Conservation (phyloP, 1,140 invertebrate species). For the Drosophila ambigua region DNA sequence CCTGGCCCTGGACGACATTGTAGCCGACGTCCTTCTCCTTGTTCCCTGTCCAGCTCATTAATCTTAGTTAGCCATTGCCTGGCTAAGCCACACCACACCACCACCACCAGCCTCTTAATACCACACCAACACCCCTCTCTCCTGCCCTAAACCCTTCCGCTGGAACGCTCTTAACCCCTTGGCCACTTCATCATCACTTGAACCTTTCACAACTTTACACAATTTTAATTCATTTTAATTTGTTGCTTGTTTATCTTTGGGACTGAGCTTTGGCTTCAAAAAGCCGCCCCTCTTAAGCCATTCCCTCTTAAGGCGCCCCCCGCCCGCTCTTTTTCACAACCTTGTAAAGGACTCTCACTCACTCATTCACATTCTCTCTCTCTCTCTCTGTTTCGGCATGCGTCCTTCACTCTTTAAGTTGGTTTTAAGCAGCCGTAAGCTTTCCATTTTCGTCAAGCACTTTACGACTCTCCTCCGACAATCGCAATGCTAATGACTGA, state of each 20-base stretch:
- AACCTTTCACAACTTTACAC: slow-evolving; percentile 48
- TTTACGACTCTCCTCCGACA: slow-evolving; percentile 1
- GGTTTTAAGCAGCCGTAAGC: slow-evolving; percentile 32
- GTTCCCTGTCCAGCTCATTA: slow-evolving; percentile 49
- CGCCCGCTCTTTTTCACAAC: slow-evolving; percentile 6
- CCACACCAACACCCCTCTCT: not conserved
- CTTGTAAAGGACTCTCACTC: slow-evolving; percentile 16
- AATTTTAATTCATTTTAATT: slow-evolving; percentile 64
- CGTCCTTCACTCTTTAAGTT: slow-evolving; percentile 35
- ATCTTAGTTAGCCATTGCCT: slow-evolving; percentile 67
- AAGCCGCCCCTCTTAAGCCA: not conserved
- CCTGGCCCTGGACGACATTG: too few species aligned
- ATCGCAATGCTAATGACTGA: not conserved
- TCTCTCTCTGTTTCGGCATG: not conserved
- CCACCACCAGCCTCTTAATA: slow-evolving; percentile 12
- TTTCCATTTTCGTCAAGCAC: slow-evolving; percentile 31
- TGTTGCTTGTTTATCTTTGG: slow-evolving; percentile 49
- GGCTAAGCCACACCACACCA: not conserved
- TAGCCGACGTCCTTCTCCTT: too few species aligned
- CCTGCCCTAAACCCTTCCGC: slow-evolving; percentile 3
- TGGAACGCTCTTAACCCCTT: slow-evolving; percentile 12
- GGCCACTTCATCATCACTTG: slow-evolving; percentile 14
- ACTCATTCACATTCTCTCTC: too few species aligned
- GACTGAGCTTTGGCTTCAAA: slow-evolving; percentile 27
- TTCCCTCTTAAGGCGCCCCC: not conserved